phyloP scores from a whole-genome alignment of 2,113 vertebrate genomes.

The Charina bottae region DNA sequence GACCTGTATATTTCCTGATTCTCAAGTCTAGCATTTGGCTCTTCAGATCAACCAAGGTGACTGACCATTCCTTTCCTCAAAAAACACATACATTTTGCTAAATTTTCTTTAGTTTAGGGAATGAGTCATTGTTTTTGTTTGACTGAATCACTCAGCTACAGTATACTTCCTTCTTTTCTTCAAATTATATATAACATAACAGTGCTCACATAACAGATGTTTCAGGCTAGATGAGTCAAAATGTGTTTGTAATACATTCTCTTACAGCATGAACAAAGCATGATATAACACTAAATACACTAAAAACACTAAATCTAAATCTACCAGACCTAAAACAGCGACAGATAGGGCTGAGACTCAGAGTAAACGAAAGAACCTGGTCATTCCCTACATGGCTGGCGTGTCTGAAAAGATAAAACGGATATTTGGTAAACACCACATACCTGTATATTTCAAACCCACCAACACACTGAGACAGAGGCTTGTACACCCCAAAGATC shows the following conservation, averaged over 20 bases:
- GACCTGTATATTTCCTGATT: neutral
- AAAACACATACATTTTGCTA: neutral
- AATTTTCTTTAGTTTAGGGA: neutral
- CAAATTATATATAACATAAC: neutral
- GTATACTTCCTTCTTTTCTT: neutral
- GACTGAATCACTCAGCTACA: neutral
- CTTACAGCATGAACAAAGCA: neutral
- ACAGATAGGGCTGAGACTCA: too few relatives aligned
- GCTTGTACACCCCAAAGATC: too few relatives aligned
- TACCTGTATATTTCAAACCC: too few relatives aligned
- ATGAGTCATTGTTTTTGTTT: neutral
- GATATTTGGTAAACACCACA: too few relatives aligned
- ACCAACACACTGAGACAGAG: too few relatives aligned
- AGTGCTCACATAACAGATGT: neutral
- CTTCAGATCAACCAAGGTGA: neutral
- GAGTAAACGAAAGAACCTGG: too few relatives aligned
- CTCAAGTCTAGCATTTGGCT: neutral
- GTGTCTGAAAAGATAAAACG: too few relatives aligned
- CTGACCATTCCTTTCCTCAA: neutral
- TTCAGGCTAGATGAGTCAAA: neutral
- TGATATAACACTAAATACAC: neutral
- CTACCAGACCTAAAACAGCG: too few relatives aligned
- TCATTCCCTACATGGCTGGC: too few relatives aligned
- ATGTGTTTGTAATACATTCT: neutral
- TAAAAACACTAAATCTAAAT: too few relatives aligned